Percentiles rank a stretch among this genome's conserved stretches.
These are phyloP conservation scores for Papilio protenor DNA, from an alignment of 2,888 invertebrate genomes.

Conservation along the genomic window DNA sequence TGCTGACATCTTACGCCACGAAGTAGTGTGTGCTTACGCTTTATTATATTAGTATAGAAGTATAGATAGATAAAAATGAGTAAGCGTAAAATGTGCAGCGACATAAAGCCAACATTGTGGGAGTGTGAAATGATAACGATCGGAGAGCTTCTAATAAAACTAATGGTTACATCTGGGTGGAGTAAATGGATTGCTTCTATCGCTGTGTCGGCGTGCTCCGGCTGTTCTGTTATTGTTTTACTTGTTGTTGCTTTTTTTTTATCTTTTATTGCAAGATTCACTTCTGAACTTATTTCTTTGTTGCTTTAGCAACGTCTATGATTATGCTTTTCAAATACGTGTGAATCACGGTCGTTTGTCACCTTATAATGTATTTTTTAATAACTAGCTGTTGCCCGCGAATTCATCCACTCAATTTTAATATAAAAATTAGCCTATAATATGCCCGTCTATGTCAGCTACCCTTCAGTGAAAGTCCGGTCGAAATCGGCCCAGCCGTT, in stretches of 20 bases:
- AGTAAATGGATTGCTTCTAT: conserved; percentile 24
- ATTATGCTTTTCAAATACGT: too few relatives aligned
- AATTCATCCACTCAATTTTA: too few relatives aligned
- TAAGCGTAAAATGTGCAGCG: conserved; percentile 14
- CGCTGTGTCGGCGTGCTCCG: background rate
- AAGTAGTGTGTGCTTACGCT: too few relatives aligned
- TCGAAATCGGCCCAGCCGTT: too few relatives aligned
- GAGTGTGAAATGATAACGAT: conserved; percentile 20
- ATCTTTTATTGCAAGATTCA: background rate
- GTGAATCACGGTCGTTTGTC: too few relatives aligned
- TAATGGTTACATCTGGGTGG: conserved; percentile 25
- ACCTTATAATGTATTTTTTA: too few relatives aligned
- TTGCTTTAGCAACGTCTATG: background rate
- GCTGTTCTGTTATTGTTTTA: background rate
- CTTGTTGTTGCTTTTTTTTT: background rate
- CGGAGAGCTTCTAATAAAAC: conserved; percentile 20
- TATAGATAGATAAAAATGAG: background rate
- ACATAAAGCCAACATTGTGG: conserved; percentile 21
- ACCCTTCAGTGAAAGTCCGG: too few relatives aligned
- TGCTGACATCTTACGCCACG: too few relatives aligned
- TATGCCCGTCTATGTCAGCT: too few relatives aligned
- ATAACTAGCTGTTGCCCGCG: too few relatives aligned
- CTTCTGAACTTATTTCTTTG: background rate
- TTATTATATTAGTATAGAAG: too few relatives aligned
- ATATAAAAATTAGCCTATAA: too few relatives aligned